phyloP scores from a whole-genome alignment of 2,113 vertebrate genomes.

The Uropsilus gracilis region DNA sequence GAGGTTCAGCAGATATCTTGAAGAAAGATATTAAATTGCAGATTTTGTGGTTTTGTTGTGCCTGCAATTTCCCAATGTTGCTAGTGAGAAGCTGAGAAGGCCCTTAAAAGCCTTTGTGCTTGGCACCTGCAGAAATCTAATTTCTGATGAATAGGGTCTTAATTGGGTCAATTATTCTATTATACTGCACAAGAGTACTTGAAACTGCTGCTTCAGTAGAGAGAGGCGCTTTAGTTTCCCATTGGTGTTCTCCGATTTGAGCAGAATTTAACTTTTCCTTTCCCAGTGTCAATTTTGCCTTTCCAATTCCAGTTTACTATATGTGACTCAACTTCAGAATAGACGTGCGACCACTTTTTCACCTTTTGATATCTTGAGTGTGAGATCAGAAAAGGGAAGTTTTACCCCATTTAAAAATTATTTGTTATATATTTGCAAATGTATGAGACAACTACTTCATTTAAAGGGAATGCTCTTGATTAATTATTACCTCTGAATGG shows the following conservation, averaged over 20 bases:
- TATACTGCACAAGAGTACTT: conserved; percentile 73
- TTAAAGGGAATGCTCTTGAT: neutral
- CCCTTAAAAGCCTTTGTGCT: conserved; percentile 73
- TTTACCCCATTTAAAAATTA: neutral
- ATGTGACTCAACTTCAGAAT: neutral
- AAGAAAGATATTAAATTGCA: conserved; percentile 65
- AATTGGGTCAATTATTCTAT: conserved; percentile 77
- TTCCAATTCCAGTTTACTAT: neutral
- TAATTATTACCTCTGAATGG: neutral
- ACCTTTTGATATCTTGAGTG: neutral
- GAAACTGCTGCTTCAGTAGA: conserved; percentile 73
- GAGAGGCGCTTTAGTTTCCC: conserved; percentile 65
- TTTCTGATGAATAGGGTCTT: conserved; percentile 72
- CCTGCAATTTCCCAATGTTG: conserved; percentile 64
- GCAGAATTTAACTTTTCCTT: conserved; percentile 71
- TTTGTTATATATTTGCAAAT: conserved; percentile 33
- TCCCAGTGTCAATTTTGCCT: conserved; percentile 28
- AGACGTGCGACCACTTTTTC: neutral
- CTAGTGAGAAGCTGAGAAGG: conserved; percentile 60
- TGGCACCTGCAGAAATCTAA: conserved; percentile 74
- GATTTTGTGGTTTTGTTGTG: conserved; percentile 75
- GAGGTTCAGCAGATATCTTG: conserved; percentile 67
- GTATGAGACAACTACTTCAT: neutral
- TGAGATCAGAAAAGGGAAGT: neutral
- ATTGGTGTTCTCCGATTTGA: conserved; percentile 4